Base-by-base conservation (phyloP, 2,888 invertebrate species). In the Iphiclides podalirius region DNA sequence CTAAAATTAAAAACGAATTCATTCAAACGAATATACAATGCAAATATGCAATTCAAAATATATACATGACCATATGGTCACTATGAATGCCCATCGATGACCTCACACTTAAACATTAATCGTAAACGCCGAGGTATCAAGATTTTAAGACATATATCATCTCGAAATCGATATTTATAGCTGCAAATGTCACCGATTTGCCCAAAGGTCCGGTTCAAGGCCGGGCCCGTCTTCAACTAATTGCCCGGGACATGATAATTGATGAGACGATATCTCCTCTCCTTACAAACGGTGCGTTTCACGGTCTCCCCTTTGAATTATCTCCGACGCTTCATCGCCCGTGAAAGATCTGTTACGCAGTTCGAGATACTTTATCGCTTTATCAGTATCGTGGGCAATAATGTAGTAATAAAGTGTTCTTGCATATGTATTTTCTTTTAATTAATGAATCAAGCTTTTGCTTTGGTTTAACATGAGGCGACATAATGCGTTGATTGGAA, bases 251-350 rank as follows among this genome's bases (percentile, higher is more conserved):
- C 48, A 38, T 20, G 33, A 38, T 43, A 31, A 31, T 48, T 38
- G 23, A 43, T 48, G 42, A 6, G 23, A 4, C 38, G 31, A 38
- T 48, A 48, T 42, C 37, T 48, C n/a, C 47, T 40, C 11, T 12
- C 15, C 28, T 33, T 31, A 38, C 31, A 16, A 15, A 1, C 20
- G 20, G 20, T 20, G 11, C 33, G 38, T 34, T 26, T 44, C 40
- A 38, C 48, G 48, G 15, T 38, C 35, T 42, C 42, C 48, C 37
- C 42, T 41, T 28, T 23, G 15, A 48, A 37, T 48, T 26, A 37
- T 15, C 37, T 36, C 4, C 20, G 8, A 46, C 11, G 36, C 7
- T 35, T n/a, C 20, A 35, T 20, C 41, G 41, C 8, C 23, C n/a
- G 31, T 20, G 31, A 11, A 12, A n/a, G 8, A 31, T 31, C 31